Base-by-base conservation (phyloP, 2,888 invertebrate genomes). In the Meganola albula region DNA sequence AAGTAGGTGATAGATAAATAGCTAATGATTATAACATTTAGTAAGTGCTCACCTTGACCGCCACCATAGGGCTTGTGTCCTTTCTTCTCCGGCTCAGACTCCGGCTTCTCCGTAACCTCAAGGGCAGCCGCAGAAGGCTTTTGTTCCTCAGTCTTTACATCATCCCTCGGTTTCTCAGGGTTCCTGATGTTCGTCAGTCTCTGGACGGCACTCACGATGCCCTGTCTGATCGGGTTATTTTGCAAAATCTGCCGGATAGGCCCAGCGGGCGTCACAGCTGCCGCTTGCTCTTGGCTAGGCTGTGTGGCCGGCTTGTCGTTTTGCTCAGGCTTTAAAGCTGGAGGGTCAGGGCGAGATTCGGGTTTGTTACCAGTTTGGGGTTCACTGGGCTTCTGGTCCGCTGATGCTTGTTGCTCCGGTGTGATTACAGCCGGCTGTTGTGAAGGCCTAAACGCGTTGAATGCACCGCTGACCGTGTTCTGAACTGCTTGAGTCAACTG, bases 161-260 rank as follows among this genome's bases (percentile, higher is more conserved):
- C 11, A 1, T 48, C 43, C 40, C 52, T 48, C 1, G 40, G 53
- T 18, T 48, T 52, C 11, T 50, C 53, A 3, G 46, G 49, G 10
- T 42, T 53, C 31, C 49, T 60, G 7, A 34, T 30, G 34, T 48
- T 53, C 29, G 58, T 58, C 9, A 63, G 34, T 21, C 48, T 53
- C 36, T 64, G 61, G 2, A 61, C 56, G 3, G 52, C 49, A 9
- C 37, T 31, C 1, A 47, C 48, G 9, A 67, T 51, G 7, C 63
- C 54, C 29, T 63, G 53, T 6, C 48, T 55, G 14, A 69, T 47
- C 3, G 65, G 68, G 37, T 44, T 63, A 44, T 59, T 72, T 40
- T 63, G 61, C 13, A 74, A 46, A 4, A 69, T 62, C 37, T 70
- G 60, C 7, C 58, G 50, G 16, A 74, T 60, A 1, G 74, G 75